Evolutionary conservation across 2,888 invertebrate species (phyloP), one percentile per base, ranked within the genome.

Genomic region (Isotomurus palustris): DNA sequence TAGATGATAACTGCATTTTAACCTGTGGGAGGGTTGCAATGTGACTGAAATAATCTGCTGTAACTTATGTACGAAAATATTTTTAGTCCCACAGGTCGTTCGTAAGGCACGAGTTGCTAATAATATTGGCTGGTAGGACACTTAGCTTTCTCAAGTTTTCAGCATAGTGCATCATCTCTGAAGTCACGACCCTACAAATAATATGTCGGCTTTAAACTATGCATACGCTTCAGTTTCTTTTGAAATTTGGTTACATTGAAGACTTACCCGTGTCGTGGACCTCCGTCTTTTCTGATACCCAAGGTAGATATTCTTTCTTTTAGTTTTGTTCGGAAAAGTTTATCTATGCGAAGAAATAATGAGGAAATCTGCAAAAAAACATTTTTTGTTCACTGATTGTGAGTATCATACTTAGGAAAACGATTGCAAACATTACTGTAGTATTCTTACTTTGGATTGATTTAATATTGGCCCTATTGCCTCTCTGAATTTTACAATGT

Each of bases 211-310:
- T 40, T n/a, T 43, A 28, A 10, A 40, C 2, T 19, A 53, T 28
- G n/a, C 14, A 52, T 25, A n/a, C 19, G 19, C 14, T 47, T 50
- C 21, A 27, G 14, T 45, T 22, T 8, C 22, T 44, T 36, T 6
- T 29, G 24, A 44, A 21, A 28, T 44, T 12, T 43, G 22, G 25
- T 41, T 43, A 19, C 41, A 41, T 64, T 29, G 19, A 10, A 17
- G 21, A 22, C 73, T 72, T 74, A 81, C 81, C 93, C 94, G 75
- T 95, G 94, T 74, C 94, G 91, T 2, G 95, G 95, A 47, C 94
- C 93, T n/a, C 94, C 94, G 78, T 95, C 91, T 71, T 92, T 94
- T 56, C 86, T 84, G 69, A 96, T 90, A 73, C 91, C 91, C 81
- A 93, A 84, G 75, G 85, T 86, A 2, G 83, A 74, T 68, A 96